Conservation (phyloP, 2,888 invertebrate genomes). For the Trypoxylon attenuatum region DNA sequence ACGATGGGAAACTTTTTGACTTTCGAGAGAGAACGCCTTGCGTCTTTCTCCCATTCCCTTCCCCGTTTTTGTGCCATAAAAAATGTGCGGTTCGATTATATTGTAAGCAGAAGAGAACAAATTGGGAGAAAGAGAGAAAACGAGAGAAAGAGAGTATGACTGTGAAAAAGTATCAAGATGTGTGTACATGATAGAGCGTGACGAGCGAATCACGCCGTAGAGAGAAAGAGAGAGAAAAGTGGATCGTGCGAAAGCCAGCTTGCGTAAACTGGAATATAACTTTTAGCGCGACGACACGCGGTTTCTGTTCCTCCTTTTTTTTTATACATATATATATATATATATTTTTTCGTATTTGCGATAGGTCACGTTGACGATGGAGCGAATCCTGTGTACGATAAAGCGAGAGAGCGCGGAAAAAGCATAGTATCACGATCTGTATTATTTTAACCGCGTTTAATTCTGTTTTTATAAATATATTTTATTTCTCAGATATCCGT, state of each 20-base stretch:
- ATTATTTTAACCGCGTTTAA: slow-evolving; percentile 72
- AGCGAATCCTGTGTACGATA: too few relatives aligned
- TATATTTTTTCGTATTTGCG: slow-evolving; percentile 28
- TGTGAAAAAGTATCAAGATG: too few relatives aligned
- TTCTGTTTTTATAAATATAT: slow-evolving; percentile 74
- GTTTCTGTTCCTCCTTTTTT: slow-evolving; percentile 64
- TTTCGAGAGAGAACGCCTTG: too few relatives aligned
- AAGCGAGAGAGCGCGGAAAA: slow-evolving; percentile 12
- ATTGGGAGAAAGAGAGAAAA: slow-evolving; percentile 1
- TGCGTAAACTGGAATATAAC: slow-evolving; percentile 21
- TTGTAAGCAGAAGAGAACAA: slow-evolving; percentile 13
- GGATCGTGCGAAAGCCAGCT: slow-evolving; percentile 9
- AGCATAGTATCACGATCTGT: slow-evolving; percentile 57
- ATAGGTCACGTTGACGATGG: slow-evolving; percentile 3
- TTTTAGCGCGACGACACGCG: slow-evolving; percentile 58
- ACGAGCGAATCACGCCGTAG: slow-evolving; percentile 14
- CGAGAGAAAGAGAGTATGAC: not conserved
- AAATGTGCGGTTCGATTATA: slow-evolving; percentile 30
- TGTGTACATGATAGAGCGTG: slow-evolving; percentile 16
- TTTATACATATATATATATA: slow-evolving; percentile 15
- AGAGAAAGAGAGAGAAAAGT: slow-evolving; percentile 13
- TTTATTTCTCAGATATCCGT: slow-evolving; percentile 66
- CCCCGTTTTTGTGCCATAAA: slow-evolving; percentile 65
- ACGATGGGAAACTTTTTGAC: not conserved
- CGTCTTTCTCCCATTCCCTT: slow-evolving; percentile 3